Conservation (phyloP, 1,140 invertebrate genomes). For the Drosophila arawakana region DNA sequence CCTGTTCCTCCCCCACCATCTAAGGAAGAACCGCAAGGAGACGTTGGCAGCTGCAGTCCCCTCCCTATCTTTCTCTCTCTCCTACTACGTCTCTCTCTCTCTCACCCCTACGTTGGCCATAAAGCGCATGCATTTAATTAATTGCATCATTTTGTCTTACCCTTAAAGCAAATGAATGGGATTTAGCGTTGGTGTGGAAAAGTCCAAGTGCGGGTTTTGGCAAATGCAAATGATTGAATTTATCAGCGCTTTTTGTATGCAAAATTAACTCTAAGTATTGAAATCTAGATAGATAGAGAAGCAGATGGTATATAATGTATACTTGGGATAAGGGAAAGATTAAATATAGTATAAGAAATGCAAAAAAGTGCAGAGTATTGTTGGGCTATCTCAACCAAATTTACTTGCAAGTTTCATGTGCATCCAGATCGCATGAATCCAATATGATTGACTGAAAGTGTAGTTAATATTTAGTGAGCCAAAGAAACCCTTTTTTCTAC, state of each 20-base stretch:
- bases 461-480: no score
- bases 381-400: no score
- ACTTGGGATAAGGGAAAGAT: not conserved
- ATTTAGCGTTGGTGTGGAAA: not conserved
- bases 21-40: not conserved
- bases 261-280: not conserved
- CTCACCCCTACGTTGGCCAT: conserved; percentile 35
- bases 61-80: not conserved
- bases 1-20: not conserved
- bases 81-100: not conserved
- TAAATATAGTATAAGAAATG: no score
- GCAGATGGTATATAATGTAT: not conserved
- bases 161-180: conserved; percentile 45
- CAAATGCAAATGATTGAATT: not conserved
- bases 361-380: no score
- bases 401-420: no score
- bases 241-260: not conserved
- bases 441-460: no score
- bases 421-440: no score
- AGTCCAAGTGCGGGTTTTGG: not conserved
- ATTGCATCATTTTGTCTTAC: conserved; percentile 67
- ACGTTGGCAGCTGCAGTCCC: conserved; percentile 27
- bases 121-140: conserved; percentile 74
- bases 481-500: no score
- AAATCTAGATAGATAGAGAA: not conserved